phyloP scores from a whole-genome alignment of 1,140 invertebrate species.

The Acromyrmex echinatior region DNA sequence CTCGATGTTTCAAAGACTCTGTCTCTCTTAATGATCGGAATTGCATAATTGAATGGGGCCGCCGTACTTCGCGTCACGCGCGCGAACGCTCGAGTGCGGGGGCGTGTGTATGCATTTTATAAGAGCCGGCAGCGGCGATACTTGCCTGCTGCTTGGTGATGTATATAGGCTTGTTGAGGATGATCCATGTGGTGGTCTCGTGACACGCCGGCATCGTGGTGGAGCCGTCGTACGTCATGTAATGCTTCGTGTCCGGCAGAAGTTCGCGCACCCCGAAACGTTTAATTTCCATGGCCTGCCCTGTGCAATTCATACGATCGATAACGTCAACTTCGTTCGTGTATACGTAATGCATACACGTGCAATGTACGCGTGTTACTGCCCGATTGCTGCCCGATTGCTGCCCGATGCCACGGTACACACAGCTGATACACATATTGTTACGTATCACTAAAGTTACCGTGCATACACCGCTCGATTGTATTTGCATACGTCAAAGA shows the following conservation, averaged over 20 bases:
- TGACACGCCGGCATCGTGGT: slow-evolving; percentile 97
- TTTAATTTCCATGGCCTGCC: slow-evolving; percentile 93
- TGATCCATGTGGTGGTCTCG: slow-evolving; percentile 98
- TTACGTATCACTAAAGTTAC: slow-evolving; percentile 53
- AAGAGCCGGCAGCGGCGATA: slow-evolving; percentile 40
- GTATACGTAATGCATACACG: slow-evolving; percentile 62
- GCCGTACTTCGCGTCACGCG: slow-evolving; percentile 13
- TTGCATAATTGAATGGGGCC: slow-evolving; percentile 47
- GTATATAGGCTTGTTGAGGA: slow-evolving; percentile 98
- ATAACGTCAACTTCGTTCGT: slow-evolving; percentile 78
- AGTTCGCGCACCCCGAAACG: slow-evolving; percentile 94
- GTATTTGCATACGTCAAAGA: slow-evolving; percentile 51
- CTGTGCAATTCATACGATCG: slow-evolving; percentile 87
- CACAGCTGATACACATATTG: slow-evolving; percentile 39
- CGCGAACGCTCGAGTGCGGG: slow-evolving; percentile 14
- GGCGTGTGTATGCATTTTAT: slow-evolving; percentile 46
- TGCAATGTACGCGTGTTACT: not conserved
- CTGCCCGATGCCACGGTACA: slow-evolving; percentile 19
- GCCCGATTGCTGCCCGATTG: slow-evolving; percentile 39
- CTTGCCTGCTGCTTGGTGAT: slow-evolving; percentile 97
- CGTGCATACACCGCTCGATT: slow-evolving; percentile 41
- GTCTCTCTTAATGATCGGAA: slow-evolving; percentile 49
- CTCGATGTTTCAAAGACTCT: slow-evolving; percentile 18
- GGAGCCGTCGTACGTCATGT: slow-evolving; percentile 99
- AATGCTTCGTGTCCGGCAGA: slow-evolving; percentile 96